phyloP scores from a whole-genome alignment of 2,113 vertebrate genomes.

The Chamaea fasciata region DNA sequence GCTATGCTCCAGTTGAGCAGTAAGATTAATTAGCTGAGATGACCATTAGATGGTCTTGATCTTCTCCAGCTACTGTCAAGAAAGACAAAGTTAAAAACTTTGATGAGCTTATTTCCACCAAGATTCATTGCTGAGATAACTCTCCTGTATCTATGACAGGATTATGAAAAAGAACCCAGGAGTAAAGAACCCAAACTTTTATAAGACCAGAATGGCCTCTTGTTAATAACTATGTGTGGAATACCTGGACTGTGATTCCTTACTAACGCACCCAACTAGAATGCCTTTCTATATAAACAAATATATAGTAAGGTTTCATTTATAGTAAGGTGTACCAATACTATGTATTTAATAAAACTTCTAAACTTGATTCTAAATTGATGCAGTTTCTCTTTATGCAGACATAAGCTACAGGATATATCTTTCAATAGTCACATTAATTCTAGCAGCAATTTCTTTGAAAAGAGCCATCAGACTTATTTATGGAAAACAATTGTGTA shows the following conservation, averaged over 20 bases:
- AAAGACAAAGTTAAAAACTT: background rate
- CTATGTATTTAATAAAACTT: background rate
- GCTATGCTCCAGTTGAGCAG: background rate
- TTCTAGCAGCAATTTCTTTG: background rate
- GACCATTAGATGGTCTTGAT: background rate
- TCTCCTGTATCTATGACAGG: too few species aligned
- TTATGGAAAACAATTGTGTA: background rate
- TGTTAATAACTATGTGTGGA: background rate
- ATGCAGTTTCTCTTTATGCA: background rate
- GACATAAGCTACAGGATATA: background rate
- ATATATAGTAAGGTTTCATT: background rate
- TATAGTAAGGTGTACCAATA: background rate
- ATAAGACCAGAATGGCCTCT: background rate
- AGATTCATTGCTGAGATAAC: background rate
- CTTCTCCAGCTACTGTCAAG: background rate
- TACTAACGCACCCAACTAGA: background rate
- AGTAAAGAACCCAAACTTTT: background rate
- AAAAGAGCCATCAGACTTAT: background rate
- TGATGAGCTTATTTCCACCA: background rate
- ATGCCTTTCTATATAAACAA: background rate
- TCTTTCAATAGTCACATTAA: fast-evolving
- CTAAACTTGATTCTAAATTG: background rate
- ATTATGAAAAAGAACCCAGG: background rate
- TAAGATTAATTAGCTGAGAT: background rate
- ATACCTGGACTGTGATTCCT: background rate